These are phyloP conservation scores for Emberiza fucata DNA, from an alignment of 2,113 vertebrate species.

Conservation along the genomic window DNA sequence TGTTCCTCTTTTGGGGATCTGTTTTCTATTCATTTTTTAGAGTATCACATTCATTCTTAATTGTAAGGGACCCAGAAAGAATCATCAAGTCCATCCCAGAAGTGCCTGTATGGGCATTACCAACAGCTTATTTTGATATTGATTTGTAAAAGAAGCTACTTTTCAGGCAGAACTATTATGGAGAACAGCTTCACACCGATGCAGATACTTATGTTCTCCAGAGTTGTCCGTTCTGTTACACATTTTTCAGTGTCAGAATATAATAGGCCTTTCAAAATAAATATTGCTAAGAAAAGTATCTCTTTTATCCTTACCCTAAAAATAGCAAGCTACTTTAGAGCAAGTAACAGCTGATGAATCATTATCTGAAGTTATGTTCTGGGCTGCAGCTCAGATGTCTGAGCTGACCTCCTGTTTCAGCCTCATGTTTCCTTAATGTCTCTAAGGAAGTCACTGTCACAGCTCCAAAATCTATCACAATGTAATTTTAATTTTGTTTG, in stretches of 20 bases:
- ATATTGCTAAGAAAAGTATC: background rate
- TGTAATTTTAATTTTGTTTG: background rate
- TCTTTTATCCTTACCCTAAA: background rate
- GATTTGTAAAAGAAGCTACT: background rate
- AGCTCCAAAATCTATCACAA: background rate
- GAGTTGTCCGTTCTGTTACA: background rate
- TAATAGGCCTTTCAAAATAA: background rate
- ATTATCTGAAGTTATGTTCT: background rate
- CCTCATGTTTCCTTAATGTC: background rate
- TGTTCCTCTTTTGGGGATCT: background rate
- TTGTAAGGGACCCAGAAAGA: background rate
- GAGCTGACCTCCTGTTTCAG: background rate
- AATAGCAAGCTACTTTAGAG: background rate
- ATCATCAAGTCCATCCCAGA: fast-evolving
- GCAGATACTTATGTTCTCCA: background rate
- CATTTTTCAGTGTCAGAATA: background rate
- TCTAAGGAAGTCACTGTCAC: background rate
- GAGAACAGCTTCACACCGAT: background rate
- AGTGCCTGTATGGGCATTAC: background rate
- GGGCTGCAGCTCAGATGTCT: background rate
- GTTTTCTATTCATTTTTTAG: background rate
- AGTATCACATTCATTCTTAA: background rate
- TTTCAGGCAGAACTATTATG: background rate
- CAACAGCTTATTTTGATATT: background rate
- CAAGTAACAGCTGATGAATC: background rate